Conservation (phyloP, 2,888 invertebrate genomes). For the Caenorhabditis zanzibari region DNA sequence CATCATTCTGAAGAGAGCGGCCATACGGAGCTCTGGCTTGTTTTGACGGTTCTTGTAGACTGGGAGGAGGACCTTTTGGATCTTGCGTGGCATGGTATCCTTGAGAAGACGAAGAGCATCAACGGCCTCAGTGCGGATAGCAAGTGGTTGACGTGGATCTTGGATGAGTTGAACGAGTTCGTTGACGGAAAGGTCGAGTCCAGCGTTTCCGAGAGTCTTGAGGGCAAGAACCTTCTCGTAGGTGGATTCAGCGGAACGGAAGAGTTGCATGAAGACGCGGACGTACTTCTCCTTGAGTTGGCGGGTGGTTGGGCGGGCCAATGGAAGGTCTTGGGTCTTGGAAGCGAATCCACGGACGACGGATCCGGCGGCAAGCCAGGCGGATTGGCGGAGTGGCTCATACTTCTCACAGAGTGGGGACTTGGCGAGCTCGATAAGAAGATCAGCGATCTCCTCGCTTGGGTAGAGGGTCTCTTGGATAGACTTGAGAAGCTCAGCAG, state of each 20-base stretch:
- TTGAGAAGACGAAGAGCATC: constrained; percentile 76
- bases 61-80: constrained; percentile 76
- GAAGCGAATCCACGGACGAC: constrained; percentile 70
- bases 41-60: constrained; percentile 76
- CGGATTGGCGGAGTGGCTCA: constrained; percentile 71
- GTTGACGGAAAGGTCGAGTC: constrained; percentile 73
- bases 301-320: constrained; percentile 61
- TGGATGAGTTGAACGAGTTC: constrained; percentile 78
- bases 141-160: constrained; percentile 67
- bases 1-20: constrained; percentile 76
- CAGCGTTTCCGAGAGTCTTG: constrained; percentile 81
- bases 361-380: constrained; percentile 73
- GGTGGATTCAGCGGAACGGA: constrained; percentile 61
- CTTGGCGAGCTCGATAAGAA: constrained; percentile 72
- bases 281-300: constrained; percentile 73
- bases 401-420: constrained; percentile 44
- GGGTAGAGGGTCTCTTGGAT: constrained; percentile 69
- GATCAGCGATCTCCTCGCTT: constrained; percentile 73
- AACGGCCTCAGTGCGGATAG: constrained; percentile 78
- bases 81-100: constrained; percentile 67
- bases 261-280: constrained; percentile 66
- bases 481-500: constrained; percentile 69
- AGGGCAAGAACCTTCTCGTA: constrained; percentile 79
- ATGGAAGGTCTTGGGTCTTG: constrained; percentile 62
- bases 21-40: constrained; percentile 76